Evolutionary conservation across 2,113 vertebrate species (phyloP).

Genomic region (Noturus placidus): DNA sequence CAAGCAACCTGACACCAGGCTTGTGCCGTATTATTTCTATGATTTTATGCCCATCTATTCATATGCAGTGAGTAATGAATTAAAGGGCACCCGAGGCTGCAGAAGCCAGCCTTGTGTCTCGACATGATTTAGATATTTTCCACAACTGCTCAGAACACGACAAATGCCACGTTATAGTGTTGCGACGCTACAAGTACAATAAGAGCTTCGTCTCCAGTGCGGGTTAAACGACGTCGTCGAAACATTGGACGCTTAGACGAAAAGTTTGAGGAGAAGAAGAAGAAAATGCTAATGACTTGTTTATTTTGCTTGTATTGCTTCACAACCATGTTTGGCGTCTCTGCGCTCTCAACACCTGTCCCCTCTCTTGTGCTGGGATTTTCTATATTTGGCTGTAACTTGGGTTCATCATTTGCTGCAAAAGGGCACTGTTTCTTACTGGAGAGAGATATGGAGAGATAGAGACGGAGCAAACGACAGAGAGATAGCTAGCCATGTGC

Average conservation of each 20-base stretch:
- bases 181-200: slow-evolving; percentile 35
- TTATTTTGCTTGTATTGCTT: slow-evolving; percentile 65
- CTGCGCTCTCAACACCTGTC: slow-evolving; percentile 75
- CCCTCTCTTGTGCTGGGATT: slow-evolving; percentile 74
- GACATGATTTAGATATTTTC: slow-evolving; percentile 54
- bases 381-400: slow-evolving; percentile 80
- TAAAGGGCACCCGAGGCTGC: slow-evolving; percentile 54
- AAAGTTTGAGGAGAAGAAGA: not conserved
- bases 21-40: slow-evolving; percentile 56
- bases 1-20: slow-evolving; percentile 50
- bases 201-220: slow-evolving; percentile 38
- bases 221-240: not conserved
- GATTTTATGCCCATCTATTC: slow-evolving; percentile 57
- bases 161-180: slow-evolving; percentile 49
- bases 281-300: slow-evolving; percentile 52
- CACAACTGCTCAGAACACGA: slow-evolving; percentile 48
- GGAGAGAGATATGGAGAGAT: slow-evolving; percentile 38
- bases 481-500: not conserved
- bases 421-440: slow-evolving; percentile 62
- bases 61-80: slow-evolving; percentile 73
- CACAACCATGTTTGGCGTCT: slow-evolving; percentile 74
- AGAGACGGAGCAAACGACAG: not conserved
- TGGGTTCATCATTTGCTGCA: slow-evolving; percentile 60
- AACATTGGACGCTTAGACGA: not conserved
- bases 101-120: slow-evolving; percentile 49